A percentile compares a stretch with the other conserved stretches of the same genome.
phyloP scores from a whole-genome alignment of 2,888 invertebrate genomes.

The Dyspetes luteomarginatus region DNA sequence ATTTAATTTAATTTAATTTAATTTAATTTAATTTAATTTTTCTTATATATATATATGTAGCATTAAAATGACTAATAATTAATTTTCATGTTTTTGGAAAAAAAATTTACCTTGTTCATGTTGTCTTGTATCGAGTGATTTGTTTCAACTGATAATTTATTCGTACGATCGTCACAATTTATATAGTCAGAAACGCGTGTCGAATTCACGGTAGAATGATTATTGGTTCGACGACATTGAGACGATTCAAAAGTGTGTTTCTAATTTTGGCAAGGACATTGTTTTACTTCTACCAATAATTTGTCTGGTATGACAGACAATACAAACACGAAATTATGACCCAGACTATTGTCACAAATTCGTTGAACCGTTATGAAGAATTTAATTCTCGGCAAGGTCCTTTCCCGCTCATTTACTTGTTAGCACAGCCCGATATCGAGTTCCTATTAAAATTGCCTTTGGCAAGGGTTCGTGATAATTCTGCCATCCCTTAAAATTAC shows the following conservation, averaged over 20 bases:
- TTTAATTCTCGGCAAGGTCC: conserved; percentile 1
- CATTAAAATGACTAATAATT: conserved; percentile 26
- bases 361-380: conserved; percentile 2
- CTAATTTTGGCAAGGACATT: conserved; percentile 64
- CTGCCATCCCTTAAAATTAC: too few species aligned
- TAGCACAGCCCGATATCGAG: too few species aligned
- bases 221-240: conserved; percentile 58
- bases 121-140: conserved; percentile 49
- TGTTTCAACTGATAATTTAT: conserved; percentile 53
- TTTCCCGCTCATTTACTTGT: not conserved
- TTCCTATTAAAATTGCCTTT: too few species aligned
- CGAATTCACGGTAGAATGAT: conserved; percentile 54
- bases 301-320: not conserved
- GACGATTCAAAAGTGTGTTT: conserved; percentile 52
- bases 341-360: not conserved
- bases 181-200: conserved; percentile 36
- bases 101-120: conserved; percentile 62
- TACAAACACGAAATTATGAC: conserved; percentile 20
- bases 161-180: conserved; percentile 50
- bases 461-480: too few species aligned
- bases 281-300: too few species aligned
- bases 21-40: too few species aligned
- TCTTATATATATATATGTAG: too few species aligned
- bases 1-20: too few species aligned
- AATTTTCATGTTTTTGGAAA: not conserved